These are phyloP conservation scores for Amazona guildingii DNA, from an alignment of 2,113 vertebrate genomes.

Conservation along the genomic window DNA sequence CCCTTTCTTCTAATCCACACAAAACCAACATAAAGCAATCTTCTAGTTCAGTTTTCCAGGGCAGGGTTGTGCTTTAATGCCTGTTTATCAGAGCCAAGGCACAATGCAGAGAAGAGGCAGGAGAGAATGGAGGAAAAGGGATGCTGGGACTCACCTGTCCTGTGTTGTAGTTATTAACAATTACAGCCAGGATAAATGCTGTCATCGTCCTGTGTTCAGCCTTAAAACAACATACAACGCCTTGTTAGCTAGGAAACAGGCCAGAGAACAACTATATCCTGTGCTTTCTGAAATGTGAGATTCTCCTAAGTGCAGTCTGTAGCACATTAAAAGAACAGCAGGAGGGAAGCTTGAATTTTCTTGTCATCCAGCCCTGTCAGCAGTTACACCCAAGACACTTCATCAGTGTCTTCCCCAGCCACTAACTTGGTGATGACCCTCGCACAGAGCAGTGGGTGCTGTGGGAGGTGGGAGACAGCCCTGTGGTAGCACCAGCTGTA, in stretches of 20 bases:
- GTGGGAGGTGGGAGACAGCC: not conserved
- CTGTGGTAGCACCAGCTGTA: not conserved
- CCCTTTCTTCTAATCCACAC: not conserved
- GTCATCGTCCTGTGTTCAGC: slow-evolving; percentile 98
- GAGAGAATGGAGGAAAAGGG: not conserved
- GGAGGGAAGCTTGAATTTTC: not conserved
- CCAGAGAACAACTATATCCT: not conserved
- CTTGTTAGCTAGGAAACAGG: not conserved
- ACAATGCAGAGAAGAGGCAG: not conserved
- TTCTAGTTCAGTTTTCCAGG: not conserved
- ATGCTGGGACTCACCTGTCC: slow-evolving; percentile 83
- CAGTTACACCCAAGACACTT: not conserved
- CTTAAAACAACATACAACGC: slow-evolving; percentile 67
- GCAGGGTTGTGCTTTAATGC: not conserved
- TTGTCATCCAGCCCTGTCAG: not conserved
- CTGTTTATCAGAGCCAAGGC: not conserved
- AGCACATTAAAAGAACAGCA: not conserved
- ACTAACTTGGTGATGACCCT: not conserved
- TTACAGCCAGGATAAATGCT: slow-evolving; percentile 95
- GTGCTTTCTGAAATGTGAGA: accelerated
- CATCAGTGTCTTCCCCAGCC: not conserved
- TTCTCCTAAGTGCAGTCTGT: accelerated
- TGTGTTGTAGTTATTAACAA: slow-evolving; percentile 95
- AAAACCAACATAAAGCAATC: not conserved
- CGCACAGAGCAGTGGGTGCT: not conserved